Evolutionary conservation across 2,113 vertebrate species (phyloP), one percentile per base, ranked within the genome.

Genomic region (Procavia capensis): DNA sequence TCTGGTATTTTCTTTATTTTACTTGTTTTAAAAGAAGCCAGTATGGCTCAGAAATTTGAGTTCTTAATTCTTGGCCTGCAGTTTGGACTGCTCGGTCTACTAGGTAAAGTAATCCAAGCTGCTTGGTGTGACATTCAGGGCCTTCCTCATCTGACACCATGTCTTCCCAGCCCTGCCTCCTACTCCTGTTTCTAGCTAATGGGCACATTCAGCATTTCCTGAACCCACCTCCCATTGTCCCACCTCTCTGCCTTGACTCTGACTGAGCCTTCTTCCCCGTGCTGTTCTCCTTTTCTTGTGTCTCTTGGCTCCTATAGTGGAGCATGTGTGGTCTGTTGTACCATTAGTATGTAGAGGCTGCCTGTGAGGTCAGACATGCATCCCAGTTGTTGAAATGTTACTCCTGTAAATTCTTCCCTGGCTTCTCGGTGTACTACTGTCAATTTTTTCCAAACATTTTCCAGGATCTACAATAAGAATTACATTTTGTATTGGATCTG

Each of bases 11-110:
- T 27, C 79, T 93, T 90, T 90, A 0, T 89, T 86, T 25, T 90
- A 70, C 27, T 50, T 86, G 68, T 81, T 91, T 43, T 24, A 63
- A 29, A 50, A 43, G 78, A 68, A 72, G 36, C 22, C 63, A 20
- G 57, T 92, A 20, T 86, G 66, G 50, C 47, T 97, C n/a, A 75
- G 50, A 85, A 81, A 79, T 66, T 72, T 78, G 47, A 79, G n/a
- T 61, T 70, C 74, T 87, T 59, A 31, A 76, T 92, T 88, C 43
- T 89, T 82, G 45, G 84, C 70, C 39, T 90, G 34, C 14, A 70
- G 9, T 95, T 93, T 82, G 79, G 74, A 76, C 27, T 85, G 36
- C 50, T 70, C 36, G 47, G 54, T 14, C 16, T 50, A 24, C 59
- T 45, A 68, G 36, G 59, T 25, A 27, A 76, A 66, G 27, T 39